Evolutionary conservation across 1,140 invertebrate genomes (phyloP).

Genomic region (Stegodyphus mimosarum): DNA sequence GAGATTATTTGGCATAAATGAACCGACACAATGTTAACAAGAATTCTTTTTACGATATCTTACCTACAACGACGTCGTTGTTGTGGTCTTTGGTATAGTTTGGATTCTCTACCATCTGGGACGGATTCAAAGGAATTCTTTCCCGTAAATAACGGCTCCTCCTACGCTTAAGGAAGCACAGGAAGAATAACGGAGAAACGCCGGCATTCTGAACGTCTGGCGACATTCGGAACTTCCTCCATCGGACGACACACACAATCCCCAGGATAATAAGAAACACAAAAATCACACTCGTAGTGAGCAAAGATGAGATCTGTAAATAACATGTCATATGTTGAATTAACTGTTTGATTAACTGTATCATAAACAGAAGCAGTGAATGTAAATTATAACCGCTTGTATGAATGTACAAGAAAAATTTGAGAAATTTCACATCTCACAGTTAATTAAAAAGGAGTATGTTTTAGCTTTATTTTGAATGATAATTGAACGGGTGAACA

Average conservation of each 20-base stretch:
- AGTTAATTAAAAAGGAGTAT: too few species aligned
- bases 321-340: too few species aligned
- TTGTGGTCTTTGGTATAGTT: conserved; percentile 65
- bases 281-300: background rate
- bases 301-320: background rate
- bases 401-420: too few species aligned
- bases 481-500: too few species aligned
- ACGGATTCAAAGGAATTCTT: conserved; percentile 65
- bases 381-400: too few species aligned
- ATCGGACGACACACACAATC: conserved; percentile 9
- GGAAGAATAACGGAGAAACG: conserved; percentile 1
- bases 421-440: too few species aligned
- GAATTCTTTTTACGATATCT: background rate
- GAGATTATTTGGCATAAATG: too few species aligned
- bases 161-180: background rate
- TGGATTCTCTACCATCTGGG: conserved; percentile 68
- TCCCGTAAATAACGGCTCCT: conserved; percentile 57
- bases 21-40: too few species aligned
- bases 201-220: background rate
- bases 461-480: too few species aligned
- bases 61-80: conserved; percentile 3
- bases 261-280: background rate
- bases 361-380: too few species aligned
- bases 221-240: background rate
- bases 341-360: too few species aligned